phyloP scores from a whole-genome alignment of 2,113 vertebrate species.

The Thalassarche chlororhynchos region DNA sequence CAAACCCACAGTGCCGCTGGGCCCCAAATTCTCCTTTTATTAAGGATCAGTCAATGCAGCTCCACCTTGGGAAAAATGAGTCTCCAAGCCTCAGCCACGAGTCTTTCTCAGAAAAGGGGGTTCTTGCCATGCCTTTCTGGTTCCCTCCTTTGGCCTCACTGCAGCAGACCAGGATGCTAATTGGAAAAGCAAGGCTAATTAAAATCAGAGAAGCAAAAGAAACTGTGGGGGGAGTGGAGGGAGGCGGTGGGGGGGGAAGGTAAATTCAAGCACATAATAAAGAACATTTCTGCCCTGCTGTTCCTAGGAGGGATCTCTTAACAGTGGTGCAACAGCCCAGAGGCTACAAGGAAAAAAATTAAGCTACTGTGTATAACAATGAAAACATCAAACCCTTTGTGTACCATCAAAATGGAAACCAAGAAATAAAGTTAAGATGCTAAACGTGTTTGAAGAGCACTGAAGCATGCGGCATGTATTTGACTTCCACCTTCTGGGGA shows the following conservation, averaged over 20 bases:
- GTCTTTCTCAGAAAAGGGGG: not conserved
- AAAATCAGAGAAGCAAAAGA: constrained; percentile 24
- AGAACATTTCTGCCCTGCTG: not conserved
- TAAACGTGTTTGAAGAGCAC: constrained; percentile 49
- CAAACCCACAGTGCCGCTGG: not conserved
- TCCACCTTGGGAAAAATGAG: constrained; percentile 34
- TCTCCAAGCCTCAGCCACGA: not conserved
- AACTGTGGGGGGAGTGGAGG: not conserved
- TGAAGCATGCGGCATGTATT: constrained; percentile 25
- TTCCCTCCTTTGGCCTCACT: constrained; percentile 24
- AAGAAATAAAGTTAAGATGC: constrained; percentile 64
- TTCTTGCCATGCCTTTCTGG: constrained; percentile 1
- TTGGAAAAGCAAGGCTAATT: constrained; percentile 57
- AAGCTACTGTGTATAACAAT: constrained; percentile 55
- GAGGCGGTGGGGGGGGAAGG: no score
- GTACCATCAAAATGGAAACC: constrained; percentile 59
- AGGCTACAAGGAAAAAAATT: constrained; percentile 55
- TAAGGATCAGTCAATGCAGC: constrained; percentile 42
- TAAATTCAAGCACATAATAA: constrained; percentile 31
- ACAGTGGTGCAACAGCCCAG: constrained; percentile 42
- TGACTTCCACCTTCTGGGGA: constrained; percentile 30
- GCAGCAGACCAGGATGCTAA: constrained; percentile 28
- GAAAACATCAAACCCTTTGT: constrained; percentile 55
- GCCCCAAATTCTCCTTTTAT: constrained; percentile 40
- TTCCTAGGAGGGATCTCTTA: constrained; percentile 41